Base-by-base conservation (phyloP, 2,113 vertebrate species). In the Nothocercus julius region DNA sequence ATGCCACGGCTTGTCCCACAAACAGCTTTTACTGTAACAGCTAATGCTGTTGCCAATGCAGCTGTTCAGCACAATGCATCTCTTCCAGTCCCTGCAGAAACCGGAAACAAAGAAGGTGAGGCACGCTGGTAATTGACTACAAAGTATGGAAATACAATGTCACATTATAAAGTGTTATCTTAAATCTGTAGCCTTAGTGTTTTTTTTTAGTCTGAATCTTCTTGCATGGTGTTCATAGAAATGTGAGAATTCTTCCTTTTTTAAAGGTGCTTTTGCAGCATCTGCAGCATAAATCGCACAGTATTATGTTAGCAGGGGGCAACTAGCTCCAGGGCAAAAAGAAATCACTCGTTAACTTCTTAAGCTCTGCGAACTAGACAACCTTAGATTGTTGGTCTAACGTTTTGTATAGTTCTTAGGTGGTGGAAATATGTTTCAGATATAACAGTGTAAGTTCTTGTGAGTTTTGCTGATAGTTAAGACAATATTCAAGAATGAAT, bases 1-100 rank as follows among this genome's bases (percentile, higher is more conserved):
- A 99, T 99, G 99, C 99, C 99, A 1, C 98, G 99, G 19, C 98
- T 99, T 27, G 99, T 99, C 66, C 99, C 99, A 19, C 99, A 99
- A 89, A 99, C 99, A 1, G 99, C 99, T 28, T 99, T 99, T 78
- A 99, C 99, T 2, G 98, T 99, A 61, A 99, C 99, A 0, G 99
- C 99, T 2, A 99, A 99, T 0, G 99, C 99, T 3, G 98, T 99
- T 38, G 99, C 99, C 91, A 99, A 98, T 8, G 98, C 99, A 45
- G 98, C 99, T 2, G 96, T 99, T 77, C 99, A 99, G 97, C 99
- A 99, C 97, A 99, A 99, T 1, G 97, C 99, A 0, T 98, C 99
- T 25, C 98, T 99, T 62, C 98, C 98, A 22, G 96, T 98, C 84
- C 99, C 99, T 38, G 98, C 99, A 27, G 99, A 99, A 89, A 99